A percentile compares a stretch with the other conserved stretches of the same genome.
phyloP scores from a whole-genome alignment of 35 echinoderm and acorn worm species.

The Apostichopus parvimensis region DNA sequence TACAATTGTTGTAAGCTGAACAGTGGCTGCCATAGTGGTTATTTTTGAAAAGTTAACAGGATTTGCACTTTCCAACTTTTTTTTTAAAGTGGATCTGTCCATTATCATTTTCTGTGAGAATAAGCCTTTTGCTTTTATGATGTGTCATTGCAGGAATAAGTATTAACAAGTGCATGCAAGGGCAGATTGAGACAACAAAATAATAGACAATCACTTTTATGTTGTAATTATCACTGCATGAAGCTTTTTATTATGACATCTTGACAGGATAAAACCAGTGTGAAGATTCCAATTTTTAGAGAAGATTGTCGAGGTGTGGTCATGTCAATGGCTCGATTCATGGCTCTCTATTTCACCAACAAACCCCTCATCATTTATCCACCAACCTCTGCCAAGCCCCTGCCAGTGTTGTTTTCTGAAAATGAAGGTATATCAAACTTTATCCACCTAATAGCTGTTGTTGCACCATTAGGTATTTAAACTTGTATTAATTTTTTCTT shows the following conservation, averaged over 20 bases:
- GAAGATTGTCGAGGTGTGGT: constrained; percentile 51
- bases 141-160: not conserved
- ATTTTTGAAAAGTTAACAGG: no score
- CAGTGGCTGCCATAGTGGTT: no score
- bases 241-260: not conserved
- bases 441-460: not conserved
- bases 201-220: no score
- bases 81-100: no score
- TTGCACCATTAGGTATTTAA: not conserved
- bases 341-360: constrained; percentile 98
- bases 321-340: constrained; percentile 76
- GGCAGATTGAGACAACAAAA: no score
- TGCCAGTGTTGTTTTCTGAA: constrained; percentile 60
- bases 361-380: constrained; percentile 75
- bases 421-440: not conserved
- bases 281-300: constrained; percentile 14
- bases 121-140: no score
- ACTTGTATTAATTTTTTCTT: no score
- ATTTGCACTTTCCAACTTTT: no score
- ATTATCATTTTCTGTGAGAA: no score
- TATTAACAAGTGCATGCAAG: not conserved
- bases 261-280: constrained; percentile 31
- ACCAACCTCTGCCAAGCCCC: constrained; percentile 55
- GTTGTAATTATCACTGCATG: no score
- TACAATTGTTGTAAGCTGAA: no score